Evolutionary conservation across 2,113 vertebrate species (phyloP).

Genomic region (Cygnus buccinator): DNA sequence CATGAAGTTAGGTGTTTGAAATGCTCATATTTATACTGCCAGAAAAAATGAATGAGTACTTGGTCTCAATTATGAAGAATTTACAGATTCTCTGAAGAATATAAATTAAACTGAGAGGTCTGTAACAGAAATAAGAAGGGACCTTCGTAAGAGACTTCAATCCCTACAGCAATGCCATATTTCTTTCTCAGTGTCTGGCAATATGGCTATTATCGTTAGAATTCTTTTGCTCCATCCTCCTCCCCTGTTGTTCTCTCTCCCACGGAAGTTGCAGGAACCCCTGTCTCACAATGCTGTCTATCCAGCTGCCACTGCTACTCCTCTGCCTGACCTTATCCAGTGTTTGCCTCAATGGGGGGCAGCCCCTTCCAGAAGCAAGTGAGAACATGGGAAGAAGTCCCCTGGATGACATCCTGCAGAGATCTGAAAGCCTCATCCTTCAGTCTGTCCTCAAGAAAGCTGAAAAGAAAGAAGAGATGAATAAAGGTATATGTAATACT

Average conservation of each 20-base stretch:
- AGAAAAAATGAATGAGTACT: background rate
- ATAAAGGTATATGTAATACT: slow-evolving; percentile 75
- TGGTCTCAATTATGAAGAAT: background rate
- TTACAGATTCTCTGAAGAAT: background rate
- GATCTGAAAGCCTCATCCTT: slow-evolving; percentile 79
- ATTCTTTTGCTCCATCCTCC: background rate
- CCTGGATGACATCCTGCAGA: slow-evolving; percentile 79
- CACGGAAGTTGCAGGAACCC: slow-evolving; percentile 15
- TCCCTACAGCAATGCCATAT: background rate
- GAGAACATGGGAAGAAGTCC: slow-evolving; percentile 62
- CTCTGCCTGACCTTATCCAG: slow-evolving; percentile 73
- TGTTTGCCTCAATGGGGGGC: slow-evolving; percentile 67
- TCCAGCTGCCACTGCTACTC: slow-evolving; percentile 77
- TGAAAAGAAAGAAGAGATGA: slow-evolving; percentile 74
- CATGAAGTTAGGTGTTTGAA: background rate
- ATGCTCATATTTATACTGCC: background rate
- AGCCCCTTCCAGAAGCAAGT: slow-evolving; percentile 65
- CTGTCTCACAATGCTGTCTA: slow-evolving; percentile 76
- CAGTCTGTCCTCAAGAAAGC: slow-evolving; percentile 79
- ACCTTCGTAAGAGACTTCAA: background rate
- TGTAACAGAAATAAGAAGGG: slow-evolving; percentile 1
- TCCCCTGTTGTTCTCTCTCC: background rate
- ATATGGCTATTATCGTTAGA: background rate
- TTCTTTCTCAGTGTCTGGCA: background rate
- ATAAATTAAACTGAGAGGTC: background rate